Conservation (phyloP, 2,113 vertebrate species). For the Okapia johnstoni region DNA sequence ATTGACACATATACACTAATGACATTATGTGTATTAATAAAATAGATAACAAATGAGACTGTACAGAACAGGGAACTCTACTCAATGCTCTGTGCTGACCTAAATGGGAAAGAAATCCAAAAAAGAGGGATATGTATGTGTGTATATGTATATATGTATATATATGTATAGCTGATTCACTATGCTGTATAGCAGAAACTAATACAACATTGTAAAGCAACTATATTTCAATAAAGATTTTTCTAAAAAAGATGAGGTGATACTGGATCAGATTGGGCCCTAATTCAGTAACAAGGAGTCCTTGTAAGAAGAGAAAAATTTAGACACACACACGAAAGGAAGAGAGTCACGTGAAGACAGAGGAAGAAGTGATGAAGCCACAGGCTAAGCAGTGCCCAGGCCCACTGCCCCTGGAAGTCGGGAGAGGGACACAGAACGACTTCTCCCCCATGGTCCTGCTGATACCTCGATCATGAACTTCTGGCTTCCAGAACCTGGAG, state of each 20-base stretch:
- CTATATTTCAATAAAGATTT: background rate
- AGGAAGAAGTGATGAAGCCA: background rate
- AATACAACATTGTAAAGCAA: background rate
- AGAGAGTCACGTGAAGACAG: background rate
- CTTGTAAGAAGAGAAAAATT: background rate
- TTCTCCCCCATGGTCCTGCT: background rate
- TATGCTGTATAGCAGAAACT: background rate
- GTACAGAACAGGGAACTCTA: background rate
- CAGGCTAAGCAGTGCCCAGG: background rate
- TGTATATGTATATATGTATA: background rate
- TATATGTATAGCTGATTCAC: background rate
- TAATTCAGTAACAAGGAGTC: background rate
- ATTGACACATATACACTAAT: background rate
- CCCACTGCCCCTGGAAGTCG: background rate
- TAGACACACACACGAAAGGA: background rate
- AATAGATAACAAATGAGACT: background rate
- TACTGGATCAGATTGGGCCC: background rate
- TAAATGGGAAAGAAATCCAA: background rate
- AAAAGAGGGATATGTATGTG: background rate
- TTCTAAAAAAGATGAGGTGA: background rate
- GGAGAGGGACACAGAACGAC: background rate
- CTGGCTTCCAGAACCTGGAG: background rate
- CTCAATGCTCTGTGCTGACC: background rate
- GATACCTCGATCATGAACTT: background rate
- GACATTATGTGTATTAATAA: background rate